These are phyloP conservation scores for Clavelina lepadiformis DNA, from an alignment of 23 tunicate genomes.

Conservation along the genomic window DNA sequence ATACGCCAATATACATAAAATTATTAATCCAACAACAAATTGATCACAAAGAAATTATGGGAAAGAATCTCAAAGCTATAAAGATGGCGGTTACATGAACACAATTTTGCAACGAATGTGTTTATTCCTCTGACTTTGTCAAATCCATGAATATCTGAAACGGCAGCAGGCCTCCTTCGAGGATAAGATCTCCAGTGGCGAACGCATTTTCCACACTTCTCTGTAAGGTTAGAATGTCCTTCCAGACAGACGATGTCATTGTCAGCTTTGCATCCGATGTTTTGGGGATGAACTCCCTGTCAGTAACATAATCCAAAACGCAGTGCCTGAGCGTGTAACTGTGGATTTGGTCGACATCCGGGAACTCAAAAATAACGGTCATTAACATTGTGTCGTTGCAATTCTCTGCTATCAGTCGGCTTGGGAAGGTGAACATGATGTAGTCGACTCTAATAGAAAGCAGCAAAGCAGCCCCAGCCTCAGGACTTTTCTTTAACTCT, in stretches of 20 bases:
- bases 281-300: constrained; percentile 4
- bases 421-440: constrained; percentile 18
- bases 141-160: constrained; percentile 25
- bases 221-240: constrained; percentile 7
- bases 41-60: too few species aligned
- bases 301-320: constrained; percentile 14
- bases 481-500: not conserved
- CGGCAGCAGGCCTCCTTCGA: constrained; percentile 26
- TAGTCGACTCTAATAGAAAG: constrained; percentile 1
- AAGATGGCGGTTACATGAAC: too few species aligned
- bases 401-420: constrained; percentile 35
- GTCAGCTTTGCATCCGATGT: constrained; percentile 28
- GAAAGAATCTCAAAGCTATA: too few species aligned
- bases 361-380: constrained; percentile 19
- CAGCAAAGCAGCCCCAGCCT: not conserved
- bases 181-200: constrained; percentile 34
- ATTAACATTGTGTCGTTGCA: constrained; percentile 21
- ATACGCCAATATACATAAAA: not conserved
- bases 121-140: not conserved
- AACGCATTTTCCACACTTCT: constrained; percentile 12
- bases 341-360: constrained; percentile 14
- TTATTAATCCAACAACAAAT: not conserved
- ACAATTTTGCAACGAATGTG: not conserved
- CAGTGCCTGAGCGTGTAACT: constrained; percentile 45
- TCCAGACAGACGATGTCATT: constrained; percentile 16